Conservation (phyloP, 2,888 invertebrate genomes). For the Tethea ocularis region DNA sequence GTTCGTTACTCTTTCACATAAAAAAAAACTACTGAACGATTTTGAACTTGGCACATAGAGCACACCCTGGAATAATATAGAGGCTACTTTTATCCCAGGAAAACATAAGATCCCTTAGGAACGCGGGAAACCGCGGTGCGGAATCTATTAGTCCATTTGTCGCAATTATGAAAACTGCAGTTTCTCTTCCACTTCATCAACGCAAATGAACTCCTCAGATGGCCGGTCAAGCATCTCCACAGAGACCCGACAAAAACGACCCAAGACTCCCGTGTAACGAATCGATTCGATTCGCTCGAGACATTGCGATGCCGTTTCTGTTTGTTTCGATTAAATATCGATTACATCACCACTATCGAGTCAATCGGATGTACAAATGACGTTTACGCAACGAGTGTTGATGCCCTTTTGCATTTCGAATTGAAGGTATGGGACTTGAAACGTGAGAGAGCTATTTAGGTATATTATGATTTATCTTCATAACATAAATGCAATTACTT, state of each 20-base stretch:
- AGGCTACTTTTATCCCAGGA: too few relatives aligned
- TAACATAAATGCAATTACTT: neutral
- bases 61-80: too few relatives aligned
- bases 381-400: constrained; percentile 6
- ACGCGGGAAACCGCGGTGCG: too few relatives aligned
- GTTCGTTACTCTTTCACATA: too few relatives aligned
- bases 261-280: constrained; percentile 42
- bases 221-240: constrained; percentile 45
- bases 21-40: too few relatives aligned
- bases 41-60: too few relatives aligned
- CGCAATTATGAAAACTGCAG: constrained; percentile 13
- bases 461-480: neutral
- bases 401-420: neutral
- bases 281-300: constrained; percentile 60
- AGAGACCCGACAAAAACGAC: constrained; percentile 45
- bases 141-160: neutral
- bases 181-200: constrained; percentile 38
- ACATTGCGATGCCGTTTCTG: constrained; percentile 42
- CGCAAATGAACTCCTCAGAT: constrained; percentile 52
- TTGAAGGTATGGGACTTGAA: neutral
- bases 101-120: too few relatives aligned
- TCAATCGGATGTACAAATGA: constrained; percentile 17
- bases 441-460: neutral
- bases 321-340: constrained; percentile 61
- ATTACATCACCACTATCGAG: constrained; percentile 49